Evolutionary conservation across 1,140 invertebrate genomes (phyloP).

Genomic region (Araneus ventricosus): DNA sequence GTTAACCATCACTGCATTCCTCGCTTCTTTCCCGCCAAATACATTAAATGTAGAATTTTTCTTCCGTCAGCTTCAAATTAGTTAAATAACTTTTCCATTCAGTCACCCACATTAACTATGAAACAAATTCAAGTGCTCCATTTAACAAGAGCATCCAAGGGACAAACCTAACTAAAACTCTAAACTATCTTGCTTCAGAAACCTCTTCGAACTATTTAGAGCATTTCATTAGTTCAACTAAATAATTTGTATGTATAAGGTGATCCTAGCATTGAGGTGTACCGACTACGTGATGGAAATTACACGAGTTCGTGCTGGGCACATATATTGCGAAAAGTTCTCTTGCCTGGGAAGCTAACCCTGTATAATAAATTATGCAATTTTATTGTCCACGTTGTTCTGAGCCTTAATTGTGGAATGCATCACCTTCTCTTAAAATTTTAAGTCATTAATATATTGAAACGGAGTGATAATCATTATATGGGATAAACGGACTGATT

Average conservation of each 20-base stretch:
- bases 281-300: background rate
- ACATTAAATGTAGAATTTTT: too few relatives aligned
- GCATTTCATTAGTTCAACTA: background rate
- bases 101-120: background rate
- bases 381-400: background rate
- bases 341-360: background rate
- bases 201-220: background rate
- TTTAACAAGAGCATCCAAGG: background rate
- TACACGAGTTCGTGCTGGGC: background rate
- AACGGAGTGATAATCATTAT: too few relatives aligned
- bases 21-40: too few relatives aligned
- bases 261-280: background rate
- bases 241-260: conserved; percentile 6
- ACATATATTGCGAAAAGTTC: background rate
- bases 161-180: background rate
- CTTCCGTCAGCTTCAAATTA: background rate
- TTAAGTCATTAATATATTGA: too few relatives aligned
- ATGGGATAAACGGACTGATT: too few relatives aligned
- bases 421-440: background rate
- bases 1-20: too few relatives aligned
- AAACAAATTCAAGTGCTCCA: too few relatives aligned
- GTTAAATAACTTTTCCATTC: background rate
- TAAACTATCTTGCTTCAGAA: background rate
- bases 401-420: background rate
- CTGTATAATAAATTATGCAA: background rate